These are phyloP conservation scores for Sicus ferrugineus DNA, from an alignment of 2,888 invertebrate species.

Conservation along the genomic window DNA sequence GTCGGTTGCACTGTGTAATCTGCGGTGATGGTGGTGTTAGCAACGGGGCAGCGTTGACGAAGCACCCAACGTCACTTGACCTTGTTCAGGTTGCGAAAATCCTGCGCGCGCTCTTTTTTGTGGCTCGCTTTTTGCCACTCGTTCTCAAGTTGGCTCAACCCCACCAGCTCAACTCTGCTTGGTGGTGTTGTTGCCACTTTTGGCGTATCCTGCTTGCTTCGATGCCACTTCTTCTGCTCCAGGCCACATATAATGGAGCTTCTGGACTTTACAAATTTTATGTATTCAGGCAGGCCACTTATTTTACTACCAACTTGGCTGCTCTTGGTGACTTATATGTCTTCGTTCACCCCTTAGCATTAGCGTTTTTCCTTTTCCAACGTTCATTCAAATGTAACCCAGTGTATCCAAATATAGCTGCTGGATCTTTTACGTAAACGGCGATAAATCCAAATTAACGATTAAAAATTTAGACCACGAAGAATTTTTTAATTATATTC, in stretches of 20 bases:
- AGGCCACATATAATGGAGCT: background rate
- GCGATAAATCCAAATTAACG: constrained; percentile 24
- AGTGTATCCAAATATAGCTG: too few relatives aligned
- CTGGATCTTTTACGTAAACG: constrained; percentile 12
- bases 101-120: constrained; percentile 22
- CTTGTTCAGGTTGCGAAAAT: constrained; percentile 41
- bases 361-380: too few relatives aligned
- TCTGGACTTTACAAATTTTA: too few relatives aligned
- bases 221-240: background rate
- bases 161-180: constrained; percentile 22
- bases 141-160: constrained; percentile 26
- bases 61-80: constrained; percentile 42
- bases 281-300: too few relatives aligned
- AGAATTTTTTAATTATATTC: constrained; percentile 30
- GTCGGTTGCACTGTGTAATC: background rate
- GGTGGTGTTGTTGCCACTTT: constrained; percentile 12
- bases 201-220: constrained; percentile 17
- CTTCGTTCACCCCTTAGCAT: background rate
- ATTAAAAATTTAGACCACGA: constrained; percentile 30
- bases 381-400: too few relatives aligned
- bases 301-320: too few relatives aligned
- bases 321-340: too few relatives aligned
- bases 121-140: background rate
- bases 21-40: background rate
- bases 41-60: constrained; percentile 1